phyloP scores from a whole-genome alignment of 2,888 invertebrate genomes.

The Trissolcus japonicus region DNA sequence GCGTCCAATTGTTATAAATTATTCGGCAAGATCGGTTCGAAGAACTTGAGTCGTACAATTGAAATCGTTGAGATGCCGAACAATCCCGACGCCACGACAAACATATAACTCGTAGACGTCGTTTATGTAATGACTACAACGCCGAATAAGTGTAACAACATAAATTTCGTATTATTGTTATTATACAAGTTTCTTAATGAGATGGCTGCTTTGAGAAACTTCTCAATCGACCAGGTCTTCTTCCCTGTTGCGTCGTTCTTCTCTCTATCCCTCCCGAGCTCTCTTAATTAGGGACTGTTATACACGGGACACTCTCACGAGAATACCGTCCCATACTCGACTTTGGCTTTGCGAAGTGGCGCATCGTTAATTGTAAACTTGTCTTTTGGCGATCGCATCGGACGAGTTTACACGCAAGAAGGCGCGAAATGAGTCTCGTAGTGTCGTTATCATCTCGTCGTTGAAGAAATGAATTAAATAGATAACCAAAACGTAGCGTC shows the following conservation, averaged over 20 bases:
- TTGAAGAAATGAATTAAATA: slow-evolving; percentile 50
- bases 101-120: slow-evolving; percentile 18
- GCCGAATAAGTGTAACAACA: slow-evolving; percentile 36
- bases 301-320: slow-evolving; percentile 51
- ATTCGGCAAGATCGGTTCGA: not conserved
- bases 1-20: slow-evolving; percentile 5
- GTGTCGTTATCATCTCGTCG: slow-evolving; percentile 50
- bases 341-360: slow-evolving; percentile 48
- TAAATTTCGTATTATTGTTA: slow-evolving; percentile 46
- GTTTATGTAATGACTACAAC: slow-evolving; percentile 35
- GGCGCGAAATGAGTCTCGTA: slow-evolving; percentile 52
- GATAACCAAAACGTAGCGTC: slow-evolving; percentile 51
- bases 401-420: slow-evolving; percentile 61
- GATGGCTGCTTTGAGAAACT: slow-evolving; percentile 48
- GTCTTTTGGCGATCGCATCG: slow-evolving; percentile 60
- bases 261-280: slow-evolving; percentile 26
- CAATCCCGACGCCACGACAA: slow-evolving; percentile 14
- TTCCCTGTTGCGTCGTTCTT: slow-evolving; percentile 18
- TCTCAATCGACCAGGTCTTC: slow-evolving; percentile 36
- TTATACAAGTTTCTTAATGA: slow-evolving; percentile 48
- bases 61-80: slow-evolving; percentile 9
- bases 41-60: slow-evolving; percentile 20
- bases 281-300: slow-evolving; percentile 61
- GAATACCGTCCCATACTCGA: slow-evolving; percentile 50
- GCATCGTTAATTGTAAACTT: slow-evolving; percentile 62